Conservation (phyloP, 2,888 invertebrate genomes). For the Gryllus longicercus region DNA sequence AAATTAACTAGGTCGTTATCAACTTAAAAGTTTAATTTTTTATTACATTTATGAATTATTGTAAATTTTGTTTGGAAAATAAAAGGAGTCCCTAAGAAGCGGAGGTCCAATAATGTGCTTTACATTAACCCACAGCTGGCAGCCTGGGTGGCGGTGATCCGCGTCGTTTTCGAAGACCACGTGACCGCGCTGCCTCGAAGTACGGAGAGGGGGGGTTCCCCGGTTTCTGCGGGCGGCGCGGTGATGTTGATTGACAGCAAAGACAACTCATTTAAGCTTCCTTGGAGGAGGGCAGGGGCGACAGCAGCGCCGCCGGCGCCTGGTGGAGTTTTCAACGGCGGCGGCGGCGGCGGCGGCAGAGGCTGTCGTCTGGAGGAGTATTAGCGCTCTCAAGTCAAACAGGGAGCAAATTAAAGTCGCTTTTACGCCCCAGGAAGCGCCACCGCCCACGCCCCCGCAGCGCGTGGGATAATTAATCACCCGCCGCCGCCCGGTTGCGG, state of each 20-base stretch:
- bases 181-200: neutral
- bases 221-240: neutral
- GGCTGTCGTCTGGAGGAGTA: conserved; percentile 17
- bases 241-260: conserved; percentile 11
- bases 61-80: no score
- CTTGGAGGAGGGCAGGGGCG: neutral
- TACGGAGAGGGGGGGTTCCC: no score
- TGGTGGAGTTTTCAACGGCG: neutral
- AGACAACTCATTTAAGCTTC: conserved; percentile 17
- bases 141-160: neutral
- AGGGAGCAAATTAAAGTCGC: neutral
- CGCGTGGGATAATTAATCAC: conserved; percentile 7
- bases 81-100: no score
- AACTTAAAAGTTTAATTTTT: no score
- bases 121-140: no score
- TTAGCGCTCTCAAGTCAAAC: conserved; percentile 17
- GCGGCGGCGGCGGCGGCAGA: neutral
- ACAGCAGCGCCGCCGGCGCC: neutral
- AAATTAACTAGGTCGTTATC: no score
- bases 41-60: no score
- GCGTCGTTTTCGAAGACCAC: neutral
- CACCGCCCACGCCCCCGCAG: neutral
- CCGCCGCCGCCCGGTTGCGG: neutral
- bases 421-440: conserved; percentile 17
- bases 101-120: no score